Conservation (phyloP, 2,888 invertebrate genomes). For the Diplolepis rosae region DNA sequence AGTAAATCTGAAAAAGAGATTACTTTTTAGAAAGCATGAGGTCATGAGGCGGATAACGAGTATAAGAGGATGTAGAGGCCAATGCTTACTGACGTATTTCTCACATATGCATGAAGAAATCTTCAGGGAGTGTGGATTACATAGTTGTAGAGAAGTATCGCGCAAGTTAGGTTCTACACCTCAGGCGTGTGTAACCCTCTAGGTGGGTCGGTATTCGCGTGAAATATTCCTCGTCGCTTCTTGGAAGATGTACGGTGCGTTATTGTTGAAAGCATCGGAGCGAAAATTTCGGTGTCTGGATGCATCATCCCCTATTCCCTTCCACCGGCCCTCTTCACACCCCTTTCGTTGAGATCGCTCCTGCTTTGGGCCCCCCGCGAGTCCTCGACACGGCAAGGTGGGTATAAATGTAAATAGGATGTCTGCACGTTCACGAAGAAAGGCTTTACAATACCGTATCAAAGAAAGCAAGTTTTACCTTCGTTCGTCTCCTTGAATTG, state of each 20-base stretch:
- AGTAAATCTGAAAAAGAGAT: neutral
- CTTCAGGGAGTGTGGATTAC: slow-evolving; percentile 35
- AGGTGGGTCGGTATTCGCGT: slow-evolving; percentile 59
- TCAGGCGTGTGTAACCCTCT: slow-evolving; percentile 38
- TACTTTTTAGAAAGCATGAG: neutral
- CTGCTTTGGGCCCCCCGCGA: slow-evolving; percentile 46
- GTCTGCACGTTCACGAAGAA: slow-evolving; percentile 64
- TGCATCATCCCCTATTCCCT: slow-evolving; percentile 56
- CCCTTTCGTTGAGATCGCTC: slow-evolving; percentile 36
- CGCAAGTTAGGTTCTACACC: slow-evolving; percentile 41
- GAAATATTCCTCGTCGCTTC: slow-evolving; percentile 70
- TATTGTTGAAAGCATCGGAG: slow-evolving; percentile 71
- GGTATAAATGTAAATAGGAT: slow-evolving; percentile 70
- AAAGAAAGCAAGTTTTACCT: slow-evolving; percentile 57
- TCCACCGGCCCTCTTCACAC: slow-evolving; percentile 35
- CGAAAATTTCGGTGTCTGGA: slow-evolving; percentile 71
- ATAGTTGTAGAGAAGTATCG: slow-evolving; percentile 44
- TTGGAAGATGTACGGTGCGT: slow-evolving; percentile 70
- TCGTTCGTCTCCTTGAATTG: slow-evolving; percentile 30
- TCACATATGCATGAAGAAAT: neutral
- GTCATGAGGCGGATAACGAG: neutral
- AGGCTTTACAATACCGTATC: slow-evolving; percentile 63
- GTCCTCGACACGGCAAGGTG: slow-evolving; percentile 57
- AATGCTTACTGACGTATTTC: neutral
- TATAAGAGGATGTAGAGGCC: slow-evolving; percentile 6